A percentile compares a stretch with the other conserved stretches of the same genome.
Evolutionary conservation across 2,113 vertebrate species (phyloP).

Genomic region (Penelope pileata): DNA sequence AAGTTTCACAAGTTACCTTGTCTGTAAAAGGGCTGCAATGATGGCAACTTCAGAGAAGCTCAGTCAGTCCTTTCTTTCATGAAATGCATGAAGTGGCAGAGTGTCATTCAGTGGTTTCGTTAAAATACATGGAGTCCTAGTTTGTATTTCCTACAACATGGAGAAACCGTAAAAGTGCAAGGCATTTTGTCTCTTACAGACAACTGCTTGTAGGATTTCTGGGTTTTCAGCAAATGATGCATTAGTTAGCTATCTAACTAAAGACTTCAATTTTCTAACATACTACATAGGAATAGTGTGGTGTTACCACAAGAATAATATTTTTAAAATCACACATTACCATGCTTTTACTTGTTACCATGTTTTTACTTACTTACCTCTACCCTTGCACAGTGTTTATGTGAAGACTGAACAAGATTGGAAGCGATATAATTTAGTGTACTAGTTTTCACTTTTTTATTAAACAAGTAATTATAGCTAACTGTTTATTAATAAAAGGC

Average conservation of each 20-base stretch:
- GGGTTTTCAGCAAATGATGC: not conserved
- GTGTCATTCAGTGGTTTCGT: not conserved
- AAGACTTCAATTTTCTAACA: not conserved
- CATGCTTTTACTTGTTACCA: not conserved
- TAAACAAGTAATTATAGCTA: not conserved
- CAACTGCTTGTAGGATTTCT: not conserved
- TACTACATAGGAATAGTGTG: not conserved
- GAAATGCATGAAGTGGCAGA: not conserved
- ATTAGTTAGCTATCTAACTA: not conserved
- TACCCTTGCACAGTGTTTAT: not conserved
- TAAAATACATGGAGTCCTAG: not conserved
- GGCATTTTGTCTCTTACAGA: not conserved
- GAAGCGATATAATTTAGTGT: not conserved
- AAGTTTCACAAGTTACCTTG: not conserved
- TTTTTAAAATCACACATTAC: not conserved
- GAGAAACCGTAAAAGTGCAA: not conserved
- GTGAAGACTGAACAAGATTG: not conserved
- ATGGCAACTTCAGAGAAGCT: not conserved
- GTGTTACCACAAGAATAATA: not conserved
- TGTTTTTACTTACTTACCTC: no score
- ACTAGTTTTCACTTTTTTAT: not conserved
- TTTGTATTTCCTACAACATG: not conserved
- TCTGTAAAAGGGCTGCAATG: not conserved
- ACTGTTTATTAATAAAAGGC: not conserved
- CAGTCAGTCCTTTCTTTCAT: not conserved